Base-by-base conservation (phyloP, 2,113 vertebrate genomes). In the Pterocles orientalis region DNA sequence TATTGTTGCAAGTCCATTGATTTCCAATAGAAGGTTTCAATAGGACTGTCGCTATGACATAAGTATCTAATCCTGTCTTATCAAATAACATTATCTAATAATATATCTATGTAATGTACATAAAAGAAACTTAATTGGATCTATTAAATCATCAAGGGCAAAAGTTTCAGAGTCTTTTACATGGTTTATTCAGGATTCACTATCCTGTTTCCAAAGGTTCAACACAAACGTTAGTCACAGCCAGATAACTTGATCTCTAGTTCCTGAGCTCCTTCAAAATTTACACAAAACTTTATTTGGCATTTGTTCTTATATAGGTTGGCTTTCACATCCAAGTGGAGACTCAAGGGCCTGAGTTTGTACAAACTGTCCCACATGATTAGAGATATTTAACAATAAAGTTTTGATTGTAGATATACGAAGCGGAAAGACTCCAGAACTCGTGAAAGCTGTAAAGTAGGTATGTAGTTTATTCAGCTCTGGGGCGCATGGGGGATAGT, bases 1-100 rank as follows among this genome's bases (percentile, higher is more conserved):
- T 66, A 53, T 31, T 69, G 71, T 91, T 84, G 23, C 45, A 94
- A 87, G 39, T 56, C 18, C 39, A 85, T 50, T 82, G 82, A 86
- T 88, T 95, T 78, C 65, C 65, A 79, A 28, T 39, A 29, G 36
- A 81, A 64, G 10, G 2, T 78, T 91, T 66, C 64, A 71, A 47
- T 29, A 66, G 14, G 14, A 66, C 23, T 39, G 26, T 79, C 53
- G 61, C 12, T 45, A 24, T 62, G 41, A 43, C 9, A 53, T 47
- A 77, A 43, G 77, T 73, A 73, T 57, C 34, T 60, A 71, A 71
- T 39, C 71, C 82, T 31, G 13, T 43, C 31, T 65, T 89, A 56
- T 14, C 53, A 57, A 64, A 57, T 66, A 62, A 57, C 1, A 61
- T 64, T 66, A 86, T 48, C 71, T 87, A 85, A 73, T 57, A 85